Percentiles rank a stretch among this genome's conserved stretches.
Evolutionary conservation across 2,797 vertebrate species (phyloP).

Genomic region (Pseudochirops cupreus): DNA sequence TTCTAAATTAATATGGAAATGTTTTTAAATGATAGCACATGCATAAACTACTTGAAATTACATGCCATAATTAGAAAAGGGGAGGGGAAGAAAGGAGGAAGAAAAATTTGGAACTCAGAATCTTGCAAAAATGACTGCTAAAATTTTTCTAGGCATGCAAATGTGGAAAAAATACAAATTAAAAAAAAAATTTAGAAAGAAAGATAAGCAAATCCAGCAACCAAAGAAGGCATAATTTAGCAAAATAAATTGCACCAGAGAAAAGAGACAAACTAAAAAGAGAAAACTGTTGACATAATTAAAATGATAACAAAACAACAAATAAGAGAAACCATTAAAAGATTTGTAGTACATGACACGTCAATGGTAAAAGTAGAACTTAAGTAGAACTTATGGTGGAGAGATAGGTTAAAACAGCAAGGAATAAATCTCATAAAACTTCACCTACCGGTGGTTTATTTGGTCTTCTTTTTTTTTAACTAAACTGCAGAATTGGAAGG

Average conservation of each 20-base stretch:
- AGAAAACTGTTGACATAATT: not conserved
- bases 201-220: not conserved
- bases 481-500: not conserved
- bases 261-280: not conserved
- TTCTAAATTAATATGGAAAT: too few relatives aligned
- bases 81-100: too few relatives aligned
- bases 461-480: too few relatives aligned
- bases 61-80: too few relatives aligned
- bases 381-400: not conserved
- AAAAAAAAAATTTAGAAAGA: too few relatives aligned
- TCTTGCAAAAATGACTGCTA: too few relatives aligned
- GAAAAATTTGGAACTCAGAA: too few relatives aligned
- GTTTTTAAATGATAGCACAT: too few relatives aligned
- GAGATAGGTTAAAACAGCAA: not conserved
- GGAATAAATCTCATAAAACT: not conserved
- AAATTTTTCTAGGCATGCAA: too few relatives aligned
- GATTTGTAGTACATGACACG: not conserved
- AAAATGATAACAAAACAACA: not conserved
- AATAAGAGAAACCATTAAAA: not conserved
- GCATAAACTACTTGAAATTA: too few relatives aligned
- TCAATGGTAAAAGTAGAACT: not conserved
- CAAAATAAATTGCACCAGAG: not conserved
- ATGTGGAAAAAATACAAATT: too few relatives aligned
- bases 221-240: not conserved
- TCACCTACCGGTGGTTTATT: not conserved